A percentile compares a stretch with the other conserved stretches of the same genome.
Evolutionary conservation across 2,797 vertebrate species (phyloP).

Genomic region (Chrosomus eos): DNA sequence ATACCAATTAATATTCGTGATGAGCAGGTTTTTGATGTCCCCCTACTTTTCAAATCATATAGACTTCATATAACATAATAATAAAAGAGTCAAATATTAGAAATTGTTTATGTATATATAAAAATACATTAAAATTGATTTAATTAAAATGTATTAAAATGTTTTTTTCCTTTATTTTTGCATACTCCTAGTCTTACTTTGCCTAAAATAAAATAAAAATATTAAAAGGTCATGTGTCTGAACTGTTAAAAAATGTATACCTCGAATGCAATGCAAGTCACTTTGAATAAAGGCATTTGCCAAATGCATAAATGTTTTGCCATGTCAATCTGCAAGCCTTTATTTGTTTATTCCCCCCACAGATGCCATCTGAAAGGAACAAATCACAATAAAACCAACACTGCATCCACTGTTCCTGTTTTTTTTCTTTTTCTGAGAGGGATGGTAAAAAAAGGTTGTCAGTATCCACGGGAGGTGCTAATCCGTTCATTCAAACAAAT

Average conservation of each 20-base stretch:
- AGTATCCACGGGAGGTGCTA: slow-evolving; percentile 52
- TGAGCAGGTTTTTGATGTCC: not conserved
- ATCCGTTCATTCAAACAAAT: slow-evolving; percentile 68
- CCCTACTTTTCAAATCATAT: not conserved
- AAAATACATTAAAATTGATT: no score
- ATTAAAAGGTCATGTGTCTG: not conserved
- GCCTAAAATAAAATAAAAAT: not conserved
- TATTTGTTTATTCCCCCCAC: not conserved
- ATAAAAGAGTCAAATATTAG: not conserved
- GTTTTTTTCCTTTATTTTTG: not conserved
- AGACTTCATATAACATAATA: not conserved
- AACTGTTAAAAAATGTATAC: not conserved
- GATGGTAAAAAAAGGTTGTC: slow-evolving; percentile 9
- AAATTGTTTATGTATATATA: not conserved
- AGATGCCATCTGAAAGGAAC: not conserved
- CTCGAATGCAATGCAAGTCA: not conserved
- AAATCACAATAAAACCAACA: not conserved
- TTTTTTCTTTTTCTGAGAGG: slow-evolving; percentile 15
- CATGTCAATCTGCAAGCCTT: not conserved
- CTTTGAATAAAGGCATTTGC: not conserved
- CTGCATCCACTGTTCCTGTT: not conserved
- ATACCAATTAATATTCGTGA: not conserved
- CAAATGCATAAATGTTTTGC: not conserved
- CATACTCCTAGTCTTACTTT: not conserved
- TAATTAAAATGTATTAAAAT: not conserved